Conservation (phyloP, 92 coral and sea anemone genomes). For the Epizoanthus rinbou region DNA sequence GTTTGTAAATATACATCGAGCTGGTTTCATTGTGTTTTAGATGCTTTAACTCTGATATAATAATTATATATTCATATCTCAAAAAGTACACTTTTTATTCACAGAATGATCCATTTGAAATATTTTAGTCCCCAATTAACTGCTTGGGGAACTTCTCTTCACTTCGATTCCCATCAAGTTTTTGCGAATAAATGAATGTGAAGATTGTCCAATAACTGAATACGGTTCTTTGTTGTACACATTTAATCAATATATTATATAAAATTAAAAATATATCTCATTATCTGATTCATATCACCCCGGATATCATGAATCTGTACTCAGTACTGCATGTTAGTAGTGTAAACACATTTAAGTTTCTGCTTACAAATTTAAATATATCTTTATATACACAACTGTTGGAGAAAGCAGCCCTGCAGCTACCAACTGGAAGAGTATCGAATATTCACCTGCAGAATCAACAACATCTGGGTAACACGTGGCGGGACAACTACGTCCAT, state of each 20-base stretch:
- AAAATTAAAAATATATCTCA: too few relatives aligned
- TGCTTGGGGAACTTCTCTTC: too few relatives aligned
- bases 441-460: constrained; percentile 87
- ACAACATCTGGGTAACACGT: constrained; percentile 85
- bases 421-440: constrained; percentile 4
- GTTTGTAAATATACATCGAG: not conserved
- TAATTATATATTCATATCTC: not conserved
- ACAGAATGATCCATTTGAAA: not conserved
- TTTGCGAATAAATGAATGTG: too few relatives aligned
- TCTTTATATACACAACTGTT: too few relatives aligned
- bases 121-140: not conserved
- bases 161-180: too few relatives aligned
- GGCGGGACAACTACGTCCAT: constrained; percentile 79
- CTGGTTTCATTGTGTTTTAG: constrained; percentile 3
- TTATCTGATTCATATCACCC: too few relatives aligned
- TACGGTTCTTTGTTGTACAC: too few relatives aligned
- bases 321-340: too few relatives aligned
- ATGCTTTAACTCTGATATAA: not conserved
- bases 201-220: too few relatives aligned
- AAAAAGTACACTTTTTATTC: not conserved
- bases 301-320: too few relatives aligned
- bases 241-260: too few relatives aligned
- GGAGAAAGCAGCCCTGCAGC: constrained; percentile 16
- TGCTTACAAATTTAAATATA: not conserved
- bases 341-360: not conserved